phyloP scores from a whole-genome alignment of 2,113 vertebrate genomes.

The Bos javanicus region DNA sequence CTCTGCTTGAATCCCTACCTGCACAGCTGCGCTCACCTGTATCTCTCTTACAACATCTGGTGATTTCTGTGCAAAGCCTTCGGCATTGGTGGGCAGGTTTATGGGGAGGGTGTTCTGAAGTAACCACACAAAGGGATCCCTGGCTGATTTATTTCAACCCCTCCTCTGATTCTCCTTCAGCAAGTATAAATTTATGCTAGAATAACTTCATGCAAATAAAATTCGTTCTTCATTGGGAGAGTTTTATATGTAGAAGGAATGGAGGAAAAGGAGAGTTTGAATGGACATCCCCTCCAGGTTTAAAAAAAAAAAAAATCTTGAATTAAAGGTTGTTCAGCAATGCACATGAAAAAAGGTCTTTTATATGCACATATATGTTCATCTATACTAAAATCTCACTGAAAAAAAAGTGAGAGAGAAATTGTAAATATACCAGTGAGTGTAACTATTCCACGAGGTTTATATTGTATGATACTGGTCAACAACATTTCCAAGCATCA shows the following conservation, averaged over 20 bases:
- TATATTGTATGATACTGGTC: not conserved
- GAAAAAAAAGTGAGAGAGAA: not conserved
- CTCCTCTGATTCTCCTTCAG: slow-evolving; percentile 10
- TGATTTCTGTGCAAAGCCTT: not conserved
- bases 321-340: not conserved
- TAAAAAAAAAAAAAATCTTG: not conserved
- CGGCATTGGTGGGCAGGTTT: not conserved
- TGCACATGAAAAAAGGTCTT: not conserved
- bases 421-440: not conserved
- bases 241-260: not conserved
- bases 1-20: not conserved
- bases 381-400: not conserved
- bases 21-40: not conserved
- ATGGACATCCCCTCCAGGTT: not conserved
- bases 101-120: not conserved
- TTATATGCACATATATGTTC: not conserved
- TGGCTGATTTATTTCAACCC: not conserved
- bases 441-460: not conserved
- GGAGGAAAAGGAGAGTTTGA: not conserved
- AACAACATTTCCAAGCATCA: not conserved
- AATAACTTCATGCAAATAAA: slow-evolving; percentile 53
- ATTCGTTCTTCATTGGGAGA: slow-evolving; percentile 11
- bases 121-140: not conserved
- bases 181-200: slow-evolving; percentile 62
- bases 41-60: not conserved